Evolutionary conservation across 2,113 vertebrate species (phyloP), one percentile per base, ranked within the genome.

Genomic region (Dunckerocampus dactyliophorus): DNA sequence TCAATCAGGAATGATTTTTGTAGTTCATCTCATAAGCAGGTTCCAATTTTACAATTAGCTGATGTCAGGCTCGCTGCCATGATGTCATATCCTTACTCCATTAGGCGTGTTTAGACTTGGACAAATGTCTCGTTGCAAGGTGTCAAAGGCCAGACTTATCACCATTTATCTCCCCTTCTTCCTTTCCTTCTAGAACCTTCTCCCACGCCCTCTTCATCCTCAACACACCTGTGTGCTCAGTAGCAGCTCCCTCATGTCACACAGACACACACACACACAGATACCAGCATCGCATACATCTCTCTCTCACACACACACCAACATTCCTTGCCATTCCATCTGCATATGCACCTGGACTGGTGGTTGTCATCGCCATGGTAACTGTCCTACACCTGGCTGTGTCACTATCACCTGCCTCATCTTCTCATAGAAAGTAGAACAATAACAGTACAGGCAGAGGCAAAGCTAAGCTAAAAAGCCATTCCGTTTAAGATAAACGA

Each of bases 261-360:
- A 39, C 58, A 62, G 52, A 45, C 64, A 69, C 70, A 79, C 63
- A 62, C 65, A 63, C 56, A 1, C 53, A 14, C 11, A 42, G 53
- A 55, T 55, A 39, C 34, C 53, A 56, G 53, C 53, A 56, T 56
- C n/a, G 21, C 37, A 56, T 42, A 56, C 17, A 19, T 55, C 42
- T 57, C 53, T 57, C 53, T n/a, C 37, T 48, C 57, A 63, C 69
- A 48, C 61, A 72, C 59, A 63, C 61, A 55, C 60, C 62, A 58
- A 68, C 65, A 88, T 86, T 87, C 88, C 81, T 65, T 13, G 37
- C 65, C 67, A 56, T 69, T 74, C 61, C 85, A 85, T 77, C 85
- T 85, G 83, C 81, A 64, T 53, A 50, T 68, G 83, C 87, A 89
- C 88, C 86, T 89, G 87, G 83, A 72, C 82, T 69, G 69, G 67